Evolutionary conservation across 2,888 invertebrate genomes (phyloP), one percentile per base, ranked within the genome.

Genomic region (Icerya purchasi): DNA sequence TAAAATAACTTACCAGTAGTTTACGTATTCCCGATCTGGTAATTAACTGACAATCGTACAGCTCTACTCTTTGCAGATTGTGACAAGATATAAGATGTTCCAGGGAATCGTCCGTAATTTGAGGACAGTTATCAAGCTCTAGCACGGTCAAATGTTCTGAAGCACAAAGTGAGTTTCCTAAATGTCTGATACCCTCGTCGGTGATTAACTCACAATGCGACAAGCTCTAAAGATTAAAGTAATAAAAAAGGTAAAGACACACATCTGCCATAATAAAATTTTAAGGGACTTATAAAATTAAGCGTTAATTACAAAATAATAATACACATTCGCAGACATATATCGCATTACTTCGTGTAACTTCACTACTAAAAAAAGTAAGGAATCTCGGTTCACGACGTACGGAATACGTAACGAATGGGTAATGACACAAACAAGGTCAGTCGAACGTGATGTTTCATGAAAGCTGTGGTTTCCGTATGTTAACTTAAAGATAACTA

Each of bases 131-230:
- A 76, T 99, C 98, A 67, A 99, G 77, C 72, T 98, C 98, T 59
- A 98, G 78, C 50, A 96, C 91, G 50, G 88, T 87, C 64, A 92
- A 77, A 70, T 90, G 88, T 73, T 96, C 94, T 0, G 91, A 88
- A 52, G 93, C 90, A 72, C 93, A 94, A 1, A 91, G 86, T 51
- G 92, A 90, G 71, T 86, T 81, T 1, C 93, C 89, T 65, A 97
- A 73, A 72, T 94, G 92, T 63, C 91, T 81, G 67, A 99, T 94
- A 18, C 97, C 97, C 72, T 93, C 94, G 72, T 99, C 98, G 20
- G 97, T 98, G 68, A 99, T 92, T 67, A 94, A 74, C 73, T 99
- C 98, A 74, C 98, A 99, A 72, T 99, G 97, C 2, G 98, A 98
- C 63, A 99, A 76, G 67, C 91, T 94, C 94, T 97, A 75, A n/a